A percentile compares a stretch with the other conserved stretches of the same genome.
Evolutionary conservation across 1,140 invertebrate genomes (phyloP).

Genomic region (Danaus melanippus): DNA sequence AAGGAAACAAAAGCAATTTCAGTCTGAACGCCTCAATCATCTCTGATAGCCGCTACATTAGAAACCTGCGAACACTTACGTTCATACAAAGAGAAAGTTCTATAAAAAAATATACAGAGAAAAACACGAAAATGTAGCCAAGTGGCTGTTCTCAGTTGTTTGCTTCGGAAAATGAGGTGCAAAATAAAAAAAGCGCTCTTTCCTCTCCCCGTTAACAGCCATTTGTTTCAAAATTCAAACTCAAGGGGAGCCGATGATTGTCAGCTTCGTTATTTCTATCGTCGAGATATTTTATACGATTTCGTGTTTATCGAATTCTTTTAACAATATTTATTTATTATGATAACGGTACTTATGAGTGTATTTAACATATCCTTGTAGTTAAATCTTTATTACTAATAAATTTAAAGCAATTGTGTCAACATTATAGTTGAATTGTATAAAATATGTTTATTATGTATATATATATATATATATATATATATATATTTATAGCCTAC

Average conservation of each 20-base stretch:
- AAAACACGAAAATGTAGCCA: constrained; percentile 22
- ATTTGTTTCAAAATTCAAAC: constrained; percentile 20
- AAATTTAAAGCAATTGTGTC: background rate
- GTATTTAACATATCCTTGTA: background rate
- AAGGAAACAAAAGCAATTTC: constrained; percentile 8
- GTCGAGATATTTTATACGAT: constrained; percentile 9
- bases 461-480: no score
- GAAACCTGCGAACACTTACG: constrained; percentile 16
- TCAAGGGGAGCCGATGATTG: constrained; percentile 3
- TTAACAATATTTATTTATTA: no score
- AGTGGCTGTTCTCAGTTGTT: constrained; percentile 26
- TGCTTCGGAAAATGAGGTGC: constrained; percentile 30
- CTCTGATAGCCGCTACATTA: constrained; percentile 25
- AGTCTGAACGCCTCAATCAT: constrained; percentile 20
- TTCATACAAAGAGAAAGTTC: constrained; percentile 19
- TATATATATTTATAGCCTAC: no score
- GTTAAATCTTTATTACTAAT: constrained; percentile 2
- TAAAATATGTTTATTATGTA: no score
- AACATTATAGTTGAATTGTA: no score
- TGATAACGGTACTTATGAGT: background rate
- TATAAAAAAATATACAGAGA: constrained; percentile 27
- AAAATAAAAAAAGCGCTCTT: constrained; percentile 14
- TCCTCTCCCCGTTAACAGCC: constrained; percentile 16
- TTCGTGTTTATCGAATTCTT: background rate
- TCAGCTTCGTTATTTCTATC: constrained; percentile 6